These are phyloP conservation scores for Odontocerum albicorne DNA, from an alignment of 2,888 invertebrate genomes.

Conservation along the genomic window DNA sequence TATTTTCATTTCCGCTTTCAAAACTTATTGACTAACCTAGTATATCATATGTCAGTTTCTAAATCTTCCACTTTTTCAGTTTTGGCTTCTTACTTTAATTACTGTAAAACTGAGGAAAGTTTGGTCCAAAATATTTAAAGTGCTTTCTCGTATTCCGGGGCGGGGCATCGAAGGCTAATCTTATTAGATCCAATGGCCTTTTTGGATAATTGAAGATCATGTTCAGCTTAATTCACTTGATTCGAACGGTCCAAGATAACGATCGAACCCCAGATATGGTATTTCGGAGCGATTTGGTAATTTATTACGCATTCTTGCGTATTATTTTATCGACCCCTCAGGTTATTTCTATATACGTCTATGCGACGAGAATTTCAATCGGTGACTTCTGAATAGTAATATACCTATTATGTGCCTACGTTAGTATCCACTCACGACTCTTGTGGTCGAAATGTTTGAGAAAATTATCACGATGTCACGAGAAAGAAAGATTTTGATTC, in stretches of 20 bases:
- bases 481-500: too few relatives aligned
- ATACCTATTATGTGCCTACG: too few relatives aligned
- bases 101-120: too few relatives aligned
- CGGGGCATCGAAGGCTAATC: conserved; percentile 15
- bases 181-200: conserved; percentile 18
- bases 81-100: too few relatives aligned
- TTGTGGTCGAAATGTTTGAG: too few relatives aligned
- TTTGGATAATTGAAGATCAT: conserved; percentile 34
- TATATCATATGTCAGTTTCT: too few relatives aligned
- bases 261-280: conserved; percentile 24
- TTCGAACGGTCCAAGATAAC: conserved; percentile 31
- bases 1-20: too few relatives aligned
- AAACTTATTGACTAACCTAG: too few relatives aligned
- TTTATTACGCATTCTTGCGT: conserved; percentile 27
- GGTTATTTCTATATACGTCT: conserved; percentile 13
- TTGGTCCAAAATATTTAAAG: too few relatives aligned
- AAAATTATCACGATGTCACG: too few relatives aligned
- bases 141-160: conserved; percentile 10
- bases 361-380: conserved; percentile 9
- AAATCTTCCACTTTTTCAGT: too few relatives aligned
- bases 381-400: conserved; percentile 5
- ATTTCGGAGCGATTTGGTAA: conserved; percentile 21
- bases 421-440: too few relatives aligned
- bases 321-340: conserved; percentile 14
- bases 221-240: conserved; percentile 34